Evolutionary conservation across 2,113 vertebrate species (phyloP).

Genomic region (Neofelis nebulosa): DNA sequence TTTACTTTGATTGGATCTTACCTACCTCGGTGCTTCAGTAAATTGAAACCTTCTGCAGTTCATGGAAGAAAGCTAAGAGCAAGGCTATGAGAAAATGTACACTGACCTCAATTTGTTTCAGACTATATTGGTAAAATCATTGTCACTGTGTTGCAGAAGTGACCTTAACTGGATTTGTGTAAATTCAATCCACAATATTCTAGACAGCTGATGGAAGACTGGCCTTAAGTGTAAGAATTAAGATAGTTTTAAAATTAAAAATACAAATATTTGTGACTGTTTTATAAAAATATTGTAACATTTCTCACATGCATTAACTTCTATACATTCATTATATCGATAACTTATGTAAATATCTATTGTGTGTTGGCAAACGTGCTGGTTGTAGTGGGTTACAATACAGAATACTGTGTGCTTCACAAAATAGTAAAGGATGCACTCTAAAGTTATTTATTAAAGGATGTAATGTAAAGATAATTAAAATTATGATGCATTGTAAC

Average conservation of each 20-base stretch:
- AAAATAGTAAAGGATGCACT: background rate
- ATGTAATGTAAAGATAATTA: background rate
- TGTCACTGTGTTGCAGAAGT: constrained; percentile 78
- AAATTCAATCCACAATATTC: constrained; percentile 74
- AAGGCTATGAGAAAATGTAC: constrained; percentile 84
- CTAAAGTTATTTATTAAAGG: background rate
- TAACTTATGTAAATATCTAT: background rate
- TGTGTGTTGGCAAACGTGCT: background rate
- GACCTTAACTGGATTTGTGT: constrained; percentile 73
- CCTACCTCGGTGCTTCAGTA: constrained; percentile 86
- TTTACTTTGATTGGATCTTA: constrained; percentile 89
- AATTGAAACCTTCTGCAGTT: constrained; percentile 88
- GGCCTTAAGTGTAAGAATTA: constrained; percentile 47
- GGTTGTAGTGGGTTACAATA: background rate
- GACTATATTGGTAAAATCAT: constrained; percentile 81
- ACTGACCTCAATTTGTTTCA: constrained; percentile 87
- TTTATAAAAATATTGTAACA: background rate
- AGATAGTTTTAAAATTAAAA: constrained; percentile 48
- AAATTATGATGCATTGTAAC: background rate
- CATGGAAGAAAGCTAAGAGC: constrained; percentile 84
- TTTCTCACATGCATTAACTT: background rate
- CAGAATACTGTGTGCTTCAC: background rate
- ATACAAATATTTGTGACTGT: background rate
- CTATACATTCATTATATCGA: background rate
- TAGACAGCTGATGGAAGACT: constrained; percentile 14